Evolutionary conservation across 2,797 vertebrate species (phyloP).

Genomic region (Rhadinocentrus ornatus): DNA sequence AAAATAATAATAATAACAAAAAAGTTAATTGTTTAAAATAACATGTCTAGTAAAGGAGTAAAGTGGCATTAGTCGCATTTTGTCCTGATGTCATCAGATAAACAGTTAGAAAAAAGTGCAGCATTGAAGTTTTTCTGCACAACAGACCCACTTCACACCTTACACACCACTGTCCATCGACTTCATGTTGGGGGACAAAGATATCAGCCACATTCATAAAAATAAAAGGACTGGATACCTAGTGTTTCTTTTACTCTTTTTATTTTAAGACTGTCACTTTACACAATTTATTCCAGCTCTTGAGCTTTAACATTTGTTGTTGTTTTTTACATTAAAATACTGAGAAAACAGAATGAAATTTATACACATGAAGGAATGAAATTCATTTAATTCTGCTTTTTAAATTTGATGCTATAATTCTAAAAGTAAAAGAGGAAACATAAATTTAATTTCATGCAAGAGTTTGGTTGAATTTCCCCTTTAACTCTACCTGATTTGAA

Average conservation of each 20-base stretch:
- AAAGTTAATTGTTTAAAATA: too few species aligned
- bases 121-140: background rate
- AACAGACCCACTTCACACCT: conserved; percentile 2
- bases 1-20: too few species aligned
- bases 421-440: background rate
- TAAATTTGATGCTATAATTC: background rate
- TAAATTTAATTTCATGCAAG: background rate
- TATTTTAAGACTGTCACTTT: background rate
- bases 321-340: too few species aligned
- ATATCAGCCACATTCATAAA: background rate
- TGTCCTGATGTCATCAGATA: background rate
- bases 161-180: background rate
- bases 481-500: too few species aligned
- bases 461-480: background rate
- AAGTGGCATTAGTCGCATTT: background rate
- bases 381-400: background rate
- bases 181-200: background rate
- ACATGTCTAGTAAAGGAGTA: background rate
- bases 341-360: background rate
- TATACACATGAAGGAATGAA: background rate
- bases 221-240: background rate
- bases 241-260: background rate
- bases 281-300: too few species aligned
- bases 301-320: too few species aligned
- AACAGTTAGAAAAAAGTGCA: conserved; percentile 1